Conservation (phyloP, 2,113 vertebrate genomes). For the Sphaerodactylus townsendi region DNA sequence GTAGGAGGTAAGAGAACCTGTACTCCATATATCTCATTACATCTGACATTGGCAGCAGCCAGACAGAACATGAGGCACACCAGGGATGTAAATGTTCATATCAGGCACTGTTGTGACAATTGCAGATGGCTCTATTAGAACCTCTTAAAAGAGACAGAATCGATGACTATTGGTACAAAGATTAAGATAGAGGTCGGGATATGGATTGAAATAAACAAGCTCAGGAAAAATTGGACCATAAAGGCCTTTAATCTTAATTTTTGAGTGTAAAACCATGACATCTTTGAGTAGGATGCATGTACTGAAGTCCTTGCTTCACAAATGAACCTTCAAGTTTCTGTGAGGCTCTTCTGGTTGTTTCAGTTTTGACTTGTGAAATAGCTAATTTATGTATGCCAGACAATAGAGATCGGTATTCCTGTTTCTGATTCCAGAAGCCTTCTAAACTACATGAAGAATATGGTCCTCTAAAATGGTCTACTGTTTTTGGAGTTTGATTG, state of each 20-base stretch:
- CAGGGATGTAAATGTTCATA: background rate
- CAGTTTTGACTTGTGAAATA: background rate
- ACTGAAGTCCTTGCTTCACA: background rate
- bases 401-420: no score
- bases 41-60: constrained; percentile 11
- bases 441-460: background rate
- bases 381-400: background rate
- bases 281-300: background rate
- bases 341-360: background rate
- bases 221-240: background rate
- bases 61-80: background rate
- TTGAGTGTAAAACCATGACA: no score
- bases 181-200: background rate
- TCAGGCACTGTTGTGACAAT: background rate
- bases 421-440: no score
- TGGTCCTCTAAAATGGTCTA: background rate
- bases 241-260: background rate
- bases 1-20: background rate
- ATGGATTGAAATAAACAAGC: background rate
- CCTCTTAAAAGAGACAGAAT: background rate
- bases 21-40: constrained; percentile 1
- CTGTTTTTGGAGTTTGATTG: background rate
- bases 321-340: background rate
- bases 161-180: background rate
- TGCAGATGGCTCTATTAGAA: background rate